Base-by-base conservation (phyloP, 2,888 invertebrate genomes). In the Shargacucullia verbasci region DNA sequence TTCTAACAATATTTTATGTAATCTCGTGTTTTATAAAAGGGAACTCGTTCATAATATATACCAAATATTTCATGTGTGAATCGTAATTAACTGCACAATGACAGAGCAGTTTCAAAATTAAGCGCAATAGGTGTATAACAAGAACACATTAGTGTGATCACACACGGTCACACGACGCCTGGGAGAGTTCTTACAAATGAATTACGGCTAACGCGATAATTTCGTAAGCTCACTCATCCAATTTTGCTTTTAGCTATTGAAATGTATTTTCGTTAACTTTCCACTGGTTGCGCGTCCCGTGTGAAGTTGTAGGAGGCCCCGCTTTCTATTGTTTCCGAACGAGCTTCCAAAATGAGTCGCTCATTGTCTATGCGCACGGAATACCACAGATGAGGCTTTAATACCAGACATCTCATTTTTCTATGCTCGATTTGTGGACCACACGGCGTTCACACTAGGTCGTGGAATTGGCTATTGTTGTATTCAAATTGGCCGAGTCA, bases 201-300 rank as follows among this genome's bases (percentile, higher is more conserved):
- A 90, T 91, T 86, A 88, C 83, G 71, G 78, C 74, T 82, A 87
- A 91, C 86, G 88, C 86, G 91, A 90, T 93, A 90, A 92, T 92
- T 92, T 89, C 83, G 85, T 86, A 88, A 88, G 87, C 82, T 86
- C 84, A 82, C 73, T 75, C 86, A 77, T 85, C 88, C 90, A 91
- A 92, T 91, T 92, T 90, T 83, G 83, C 81, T 84, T 85, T 84
- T 85, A 86, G 81, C 90, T 91, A 92, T 93, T 91, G 92, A 89
- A 92, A 93, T 92, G 91, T 89, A 85, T 90, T 92, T 92, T 93
- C 89, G 90, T 89, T 92, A 83, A 87, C 87, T 92, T 91, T 91
- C 89, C 90, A 88, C 84, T 44, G 62, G 73, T 78, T 70, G 77
- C 64, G 55, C 66, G 71, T 81, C 79, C 82, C 90, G 90, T 90